These are phyloP conservation scores for Tauraco hartlaubi DNA, from an alignment of 2,797 vertebrate species.

Conservation along the genomic window DNA sequence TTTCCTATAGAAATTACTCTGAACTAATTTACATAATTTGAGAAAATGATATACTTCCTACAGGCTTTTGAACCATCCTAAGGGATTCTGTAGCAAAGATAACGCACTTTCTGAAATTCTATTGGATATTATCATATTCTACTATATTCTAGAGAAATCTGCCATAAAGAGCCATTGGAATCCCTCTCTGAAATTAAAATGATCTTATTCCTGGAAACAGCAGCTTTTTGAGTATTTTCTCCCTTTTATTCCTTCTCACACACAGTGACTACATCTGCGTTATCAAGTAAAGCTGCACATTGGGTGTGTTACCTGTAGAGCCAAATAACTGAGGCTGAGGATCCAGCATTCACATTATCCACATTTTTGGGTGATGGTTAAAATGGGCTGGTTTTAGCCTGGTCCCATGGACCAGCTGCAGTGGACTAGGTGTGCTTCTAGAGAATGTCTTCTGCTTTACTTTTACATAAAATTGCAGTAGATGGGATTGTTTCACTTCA, in stretches of 20 bases:
- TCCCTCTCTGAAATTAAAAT: constrained; percentile 11
- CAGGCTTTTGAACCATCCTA: constrained; percentile 64
- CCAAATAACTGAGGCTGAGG: background rate
- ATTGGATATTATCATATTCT: constrained; percentile 25
- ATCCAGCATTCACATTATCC: background rate
- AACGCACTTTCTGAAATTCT: constrained; percentile 17
- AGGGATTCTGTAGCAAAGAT: constrained; percentile 59
- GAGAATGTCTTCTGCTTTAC: background rate
- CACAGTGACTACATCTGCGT: background rate
- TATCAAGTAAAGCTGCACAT: background rate
- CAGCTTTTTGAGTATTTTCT: background rate
- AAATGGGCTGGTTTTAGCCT: background rate
- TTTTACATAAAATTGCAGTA: background rate
- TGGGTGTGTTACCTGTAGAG: background rate
- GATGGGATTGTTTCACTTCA: background rate
- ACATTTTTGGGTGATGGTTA: background rate
- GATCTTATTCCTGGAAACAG: background rate
- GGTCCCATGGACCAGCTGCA: background rate
- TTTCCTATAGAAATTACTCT: constrained; percentile 72
- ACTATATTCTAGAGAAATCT: constrained; percentile 33
- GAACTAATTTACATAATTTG: constrained; percentile 74
- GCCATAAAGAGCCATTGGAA: background rate
- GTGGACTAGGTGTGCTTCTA: background rate
- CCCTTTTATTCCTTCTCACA: background rate
- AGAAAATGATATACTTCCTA: constrained; percentile 67